A percentile compares a stretch with the other conserved stretches of the same genome.
Conservation (phyloP, 2,888 invertebrate genomes). For the Entomobrya multifasciata region DNA sequence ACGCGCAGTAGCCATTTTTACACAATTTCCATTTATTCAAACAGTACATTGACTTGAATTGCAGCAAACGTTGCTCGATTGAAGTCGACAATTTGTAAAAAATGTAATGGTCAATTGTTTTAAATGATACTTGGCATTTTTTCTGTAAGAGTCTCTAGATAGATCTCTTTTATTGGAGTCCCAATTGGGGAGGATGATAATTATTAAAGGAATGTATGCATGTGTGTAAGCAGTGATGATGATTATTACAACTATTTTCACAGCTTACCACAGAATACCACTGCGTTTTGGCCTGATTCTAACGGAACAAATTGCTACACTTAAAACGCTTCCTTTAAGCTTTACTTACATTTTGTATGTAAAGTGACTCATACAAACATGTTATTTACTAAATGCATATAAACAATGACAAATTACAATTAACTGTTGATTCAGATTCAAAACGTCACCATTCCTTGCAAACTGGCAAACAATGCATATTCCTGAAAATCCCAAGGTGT, state of each 20-base stretch:
- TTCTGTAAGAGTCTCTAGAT: background rate
- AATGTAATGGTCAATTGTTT: constrained; percentile 39
- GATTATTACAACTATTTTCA: background rate
- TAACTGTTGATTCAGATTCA: too few species aligned
- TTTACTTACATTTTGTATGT: too few species aligned
- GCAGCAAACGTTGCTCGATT: background rate
- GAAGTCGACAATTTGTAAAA: constrained; percentile 11
- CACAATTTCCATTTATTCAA: background rate
- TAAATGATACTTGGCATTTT: constrained; percentile 19
- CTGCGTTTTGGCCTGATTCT: background rate
- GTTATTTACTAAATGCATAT: too few species aligned
- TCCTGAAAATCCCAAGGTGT: background rate
- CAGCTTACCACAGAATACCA: background rate
- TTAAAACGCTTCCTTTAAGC: too few species aligned
- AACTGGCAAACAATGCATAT: too few species aligned
- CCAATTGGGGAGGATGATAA: background rate
- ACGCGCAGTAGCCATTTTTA: background rate
- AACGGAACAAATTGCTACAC: too few species aligned
- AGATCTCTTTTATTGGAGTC: background rate
- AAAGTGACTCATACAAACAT: too few species aligned
- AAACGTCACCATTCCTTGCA: background rate
- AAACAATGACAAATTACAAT: too few species aligned
- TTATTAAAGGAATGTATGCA: too few species aligned
- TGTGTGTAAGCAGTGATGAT: background rate
- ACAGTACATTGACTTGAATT: constrained; percentile 29